Base-by-base conservation (phyloP, 2,888 invertebrate species). In the Acanthoscelides obtectus region DNA sequence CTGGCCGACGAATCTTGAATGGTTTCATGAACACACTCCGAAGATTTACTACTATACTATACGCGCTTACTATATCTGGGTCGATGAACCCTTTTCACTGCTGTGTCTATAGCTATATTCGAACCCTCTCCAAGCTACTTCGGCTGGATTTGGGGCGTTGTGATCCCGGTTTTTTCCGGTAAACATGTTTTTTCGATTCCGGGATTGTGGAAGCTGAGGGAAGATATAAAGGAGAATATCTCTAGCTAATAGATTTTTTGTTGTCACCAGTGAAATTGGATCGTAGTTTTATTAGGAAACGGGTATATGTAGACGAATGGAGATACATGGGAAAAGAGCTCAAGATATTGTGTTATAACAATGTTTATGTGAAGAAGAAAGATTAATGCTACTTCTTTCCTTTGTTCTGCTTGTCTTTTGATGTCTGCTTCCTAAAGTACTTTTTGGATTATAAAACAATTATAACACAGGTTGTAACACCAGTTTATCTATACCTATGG, bases 1-100 rank as follows among this genome's bases (percentile, higher is more conserved):
- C 45, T 45, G 45, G 6, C 45, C 17, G 1, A 45, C 45, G 45
- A 45, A 45, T 66, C 45, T 71, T 70, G 72, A 71, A 69, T 69
- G 72, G 72, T 71, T 72, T 72, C 72, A 63, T 66, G 45, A 45
- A 45, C 45, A 45, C 45, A 45, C 45, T 45, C 45, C 45, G 45
- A 12, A 45, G 45, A 45, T 45, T 45, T 45, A 45, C 45, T 45
- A 45, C 45, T 71, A 22, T 66, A 65, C 66, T 67, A 68, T 63
- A 22, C 27, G 71, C 22, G 66, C 69, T 67, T 71, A 73, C 72
- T 73, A 73, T 72, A 75, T 76, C 69, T 75, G 73, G 76, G 76
- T 76, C 76, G 73, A 75, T 74, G 76, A 76, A 76, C 76, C 74
- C 72, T 69, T 71, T 69, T 22, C 70, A 72, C 66, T 66, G 66